phyloP scores from a whole-genome alignment of 2,797 vertebrate species.

The Enteromius anoplus region DNA sequence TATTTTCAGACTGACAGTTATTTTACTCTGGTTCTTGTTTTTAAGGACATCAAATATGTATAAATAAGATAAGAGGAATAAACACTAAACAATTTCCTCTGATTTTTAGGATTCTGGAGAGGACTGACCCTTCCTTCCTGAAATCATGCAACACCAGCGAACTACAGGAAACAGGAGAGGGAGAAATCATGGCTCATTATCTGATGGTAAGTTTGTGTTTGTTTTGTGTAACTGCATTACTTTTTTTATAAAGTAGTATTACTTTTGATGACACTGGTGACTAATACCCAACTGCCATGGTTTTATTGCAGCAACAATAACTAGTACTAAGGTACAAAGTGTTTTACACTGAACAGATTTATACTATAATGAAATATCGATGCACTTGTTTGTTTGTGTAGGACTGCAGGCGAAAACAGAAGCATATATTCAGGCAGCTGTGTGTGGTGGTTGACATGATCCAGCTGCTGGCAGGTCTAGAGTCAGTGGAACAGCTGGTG shows the following conservation, averaged over 20 bases:
- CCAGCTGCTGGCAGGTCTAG: constrained; percentile 67
- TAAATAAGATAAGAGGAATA: not conserved
- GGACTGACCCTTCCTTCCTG: constrained; percentile 64
- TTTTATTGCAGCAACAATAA: not conserved
- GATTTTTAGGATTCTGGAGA: constrained; percentile 68
- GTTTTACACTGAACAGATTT: not conserved
- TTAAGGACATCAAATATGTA: not conserved
- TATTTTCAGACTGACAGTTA: not conserved
- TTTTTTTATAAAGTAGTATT: not conserved
- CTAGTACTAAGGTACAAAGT: not conserved
- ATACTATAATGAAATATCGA: not conserved
- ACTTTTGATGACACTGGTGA: not conserved
- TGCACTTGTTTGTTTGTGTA: constrained; percentile 49
- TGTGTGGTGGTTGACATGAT: constrained; percentile 76
- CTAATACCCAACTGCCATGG: not conserved
- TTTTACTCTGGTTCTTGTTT: not conserved
- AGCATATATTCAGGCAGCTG: constrained; percentile 75
- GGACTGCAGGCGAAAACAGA: constrained; percentile 76
- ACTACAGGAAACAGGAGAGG: constrained; percentile 63
- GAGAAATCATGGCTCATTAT: constrained; percentile 64
- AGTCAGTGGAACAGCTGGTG: constrained; percentile 69
- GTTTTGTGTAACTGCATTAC: not conserved
- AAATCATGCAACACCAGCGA: constrained; percentile 60
- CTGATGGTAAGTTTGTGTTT: constrained; percentile 66
- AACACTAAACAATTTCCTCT: not conserved